Evolutionary conservation across 2,113 vertebrate species (phyloP).

Genomic region (Ahaetulla prasina): DNA sequence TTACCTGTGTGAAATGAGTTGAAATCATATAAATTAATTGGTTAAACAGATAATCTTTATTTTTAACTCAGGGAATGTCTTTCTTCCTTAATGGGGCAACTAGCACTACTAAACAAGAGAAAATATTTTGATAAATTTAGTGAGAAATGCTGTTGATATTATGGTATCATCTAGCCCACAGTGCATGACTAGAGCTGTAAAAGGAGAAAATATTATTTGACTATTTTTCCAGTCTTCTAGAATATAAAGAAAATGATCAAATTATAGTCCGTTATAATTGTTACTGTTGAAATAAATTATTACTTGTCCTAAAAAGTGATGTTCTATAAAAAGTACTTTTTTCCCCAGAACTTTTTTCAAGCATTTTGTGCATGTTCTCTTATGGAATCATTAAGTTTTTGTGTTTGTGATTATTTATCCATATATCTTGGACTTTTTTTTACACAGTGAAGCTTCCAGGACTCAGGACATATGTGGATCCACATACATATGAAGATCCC

Average conservation of each 20-base stretch:
- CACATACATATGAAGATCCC: constrained; percentile 95
- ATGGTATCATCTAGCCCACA: not conserved
- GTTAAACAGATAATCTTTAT: not conserved
- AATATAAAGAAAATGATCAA: not conserved
- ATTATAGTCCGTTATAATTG: not conserved
- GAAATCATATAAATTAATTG: not conserved
- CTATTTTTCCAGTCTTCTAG: not conserved
- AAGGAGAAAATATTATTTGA: not conserved
- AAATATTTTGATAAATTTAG: not conserved
- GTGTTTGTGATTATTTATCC: not conserved
- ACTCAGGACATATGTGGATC: constrained; percentile 92
- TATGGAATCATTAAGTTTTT: not conserved
- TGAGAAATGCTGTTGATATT: not conserved
- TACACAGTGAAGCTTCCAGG: constrained; percentile 90
- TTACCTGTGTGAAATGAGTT: not conserved
- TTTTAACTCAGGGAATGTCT: not conserved
- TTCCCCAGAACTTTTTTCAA: not conserved
- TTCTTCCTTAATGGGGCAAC: not conserved
- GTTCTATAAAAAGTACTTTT: not conserved
- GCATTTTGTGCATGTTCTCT: not conserved
- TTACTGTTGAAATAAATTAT: not conserved
- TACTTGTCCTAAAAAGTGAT: not conserved
- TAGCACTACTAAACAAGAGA: not conserved
- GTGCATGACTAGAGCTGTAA: not conserved
- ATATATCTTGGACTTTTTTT: constrained; percentile 6